phyloP scores from a whole-genome alignment of 2,888 invertebrate species.

The Tupiocoris notatus region DNA sequence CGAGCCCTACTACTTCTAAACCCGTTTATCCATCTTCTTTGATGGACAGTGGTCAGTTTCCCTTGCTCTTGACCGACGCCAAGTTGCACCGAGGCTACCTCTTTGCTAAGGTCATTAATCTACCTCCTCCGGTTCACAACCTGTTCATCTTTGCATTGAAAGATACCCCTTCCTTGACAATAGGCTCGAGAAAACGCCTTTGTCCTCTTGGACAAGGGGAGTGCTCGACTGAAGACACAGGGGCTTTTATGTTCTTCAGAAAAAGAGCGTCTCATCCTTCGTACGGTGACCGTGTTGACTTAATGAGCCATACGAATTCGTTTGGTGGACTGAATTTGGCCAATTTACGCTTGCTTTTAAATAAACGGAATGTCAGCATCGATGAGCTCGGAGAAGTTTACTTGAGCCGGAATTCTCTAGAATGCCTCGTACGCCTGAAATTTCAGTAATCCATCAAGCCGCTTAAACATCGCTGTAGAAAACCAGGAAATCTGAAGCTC shows the following conservation, averaged over 20 bases:
- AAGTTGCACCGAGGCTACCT: neutral
- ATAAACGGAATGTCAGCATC: no score
- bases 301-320: neutral
- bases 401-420: no score
- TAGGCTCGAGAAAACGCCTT: neutral
- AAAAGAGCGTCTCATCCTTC: no score
- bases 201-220: neutral
- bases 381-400: no score
- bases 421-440: no score
- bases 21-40: neutral
- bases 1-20: neutral
- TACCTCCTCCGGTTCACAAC: neutral
- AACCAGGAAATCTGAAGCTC: no score
- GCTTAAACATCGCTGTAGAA: no score
- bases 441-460: no score
- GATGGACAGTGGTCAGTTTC: neutral
- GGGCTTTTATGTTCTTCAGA: neutral
- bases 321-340: no score
- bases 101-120: neutral
- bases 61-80: neutral
- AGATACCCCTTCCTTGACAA: neutral
- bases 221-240: neutral
- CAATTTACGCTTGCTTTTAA: no score
- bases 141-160: neutral
- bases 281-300: no score